A percentile compares a stretch with the other conserved stretches of the same genome.
Evolutionary conservation across 2,888 invertebrate species (phyloP).

Genomic region (Octonoba sinensis): DNA sequence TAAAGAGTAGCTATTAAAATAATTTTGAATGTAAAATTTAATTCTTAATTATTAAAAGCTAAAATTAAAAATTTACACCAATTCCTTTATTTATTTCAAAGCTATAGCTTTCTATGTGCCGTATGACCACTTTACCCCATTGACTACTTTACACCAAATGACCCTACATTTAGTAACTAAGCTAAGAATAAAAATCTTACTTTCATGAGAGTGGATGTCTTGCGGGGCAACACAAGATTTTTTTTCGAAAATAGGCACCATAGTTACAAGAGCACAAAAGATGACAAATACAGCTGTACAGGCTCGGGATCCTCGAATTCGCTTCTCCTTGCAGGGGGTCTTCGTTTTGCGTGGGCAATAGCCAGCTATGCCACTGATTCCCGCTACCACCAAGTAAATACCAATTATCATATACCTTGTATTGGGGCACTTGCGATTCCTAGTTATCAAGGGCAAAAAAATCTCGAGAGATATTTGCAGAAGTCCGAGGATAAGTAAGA

Average conservation of each 20-base stretch:
- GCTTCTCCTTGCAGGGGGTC: conserved; percentile 11
- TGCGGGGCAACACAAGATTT: conserved; percentile 11
- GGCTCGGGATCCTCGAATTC: neutral
- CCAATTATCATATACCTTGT: conserved; percentile 30
- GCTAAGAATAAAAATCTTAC: conserved; percentile 11
- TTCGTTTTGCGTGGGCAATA: conserved; percentile 32
- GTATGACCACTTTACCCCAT: no score
- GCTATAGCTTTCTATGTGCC: no score
- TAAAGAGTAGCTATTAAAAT: no score
- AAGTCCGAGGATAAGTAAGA: conserved; percentile 37
- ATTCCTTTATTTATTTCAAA: no score
- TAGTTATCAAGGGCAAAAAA: conserved; percentile 4
- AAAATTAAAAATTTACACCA: no score
- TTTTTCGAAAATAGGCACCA: conserved; percentile 19
- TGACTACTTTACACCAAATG: no score
- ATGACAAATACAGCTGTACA: conserved; percentile 31
- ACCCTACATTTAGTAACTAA: no score
- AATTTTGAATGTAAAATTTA: no score
- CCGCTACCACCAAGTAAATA: conserved; percentile 26
- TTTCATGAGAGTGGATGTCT: conserved; percentile 10
- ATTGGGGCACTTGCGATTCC: conserved; percentile 30
- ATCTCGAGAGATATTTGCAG: conserved; percentile 18
- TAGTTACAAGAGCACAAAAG: conserved; percentile 26
- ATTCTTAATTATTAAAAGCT: no score
- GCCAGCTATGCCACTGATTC: conserved; percentile 24